phyloP scores from a whole-genome alignment of 2,888 invertebrate species.

The Cryptus armator region DNA sequence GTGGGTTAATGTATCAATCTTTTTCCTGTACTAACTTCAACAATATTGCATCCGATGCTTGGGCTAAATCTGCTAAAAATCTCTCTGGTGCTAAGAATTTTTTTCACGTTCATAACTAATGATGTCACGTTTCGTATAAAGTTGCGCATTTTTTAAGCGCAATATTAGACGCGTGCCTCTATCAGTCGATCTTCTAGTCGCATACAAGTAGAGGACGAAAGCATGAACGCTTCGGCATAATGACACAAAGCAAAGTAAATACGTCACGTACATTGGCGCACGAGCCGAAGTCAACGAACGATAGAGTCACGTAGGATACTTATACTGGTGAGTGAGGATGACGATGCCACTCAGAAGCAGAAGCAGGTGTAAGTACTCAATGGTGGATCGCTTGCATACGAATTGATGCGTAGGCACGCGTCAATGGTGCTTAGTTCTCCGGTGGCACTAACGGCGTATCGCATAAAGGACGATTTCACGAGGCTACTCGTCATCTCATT shows the following conservation, averaged over 20 bases:
- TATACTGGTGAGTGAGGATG: slow-evolving; percentile 48
- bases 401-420: slow-evolving; percentile 58
- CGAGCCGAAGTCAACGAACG: slow-evolving; percentile 35
- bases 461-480: slow-evolving; percentile 6
- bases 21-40: not conserved
- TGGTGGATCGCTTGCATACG: slow-evolving; percentile 53
- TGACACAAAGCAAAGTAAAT: slow-evolving; percentile 37
- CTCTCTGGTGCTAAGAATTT: too few species aligned
- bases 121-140: not conserved
- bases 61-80: not conserved
- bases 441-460: not conserved
- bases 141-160: not conserved
- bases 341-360: slow-evolving; percentile 53
- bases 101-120: not conserved
- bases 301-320: slow-evolving; percentile 60
- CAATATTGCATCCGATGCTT: not conserved
- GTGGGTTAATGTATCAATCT: too few species aligned
- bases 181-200: not conserved
- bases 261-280: slow-evolving; percentile 54
- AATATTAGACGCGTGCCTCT: slow-evolving; percentile 1
- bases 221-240: not conserved
- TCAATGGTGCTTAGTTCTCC: slow-evolving; percentile 8
- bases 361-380: slow-evolving; percentile 48
- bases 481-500: slow-evolving; percentile 5
- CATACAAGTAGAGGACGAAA: not conserved